Base-by-base conservation (phyloP, 2,113 vertebrate genomes). In the Uria aalge region DNA sequence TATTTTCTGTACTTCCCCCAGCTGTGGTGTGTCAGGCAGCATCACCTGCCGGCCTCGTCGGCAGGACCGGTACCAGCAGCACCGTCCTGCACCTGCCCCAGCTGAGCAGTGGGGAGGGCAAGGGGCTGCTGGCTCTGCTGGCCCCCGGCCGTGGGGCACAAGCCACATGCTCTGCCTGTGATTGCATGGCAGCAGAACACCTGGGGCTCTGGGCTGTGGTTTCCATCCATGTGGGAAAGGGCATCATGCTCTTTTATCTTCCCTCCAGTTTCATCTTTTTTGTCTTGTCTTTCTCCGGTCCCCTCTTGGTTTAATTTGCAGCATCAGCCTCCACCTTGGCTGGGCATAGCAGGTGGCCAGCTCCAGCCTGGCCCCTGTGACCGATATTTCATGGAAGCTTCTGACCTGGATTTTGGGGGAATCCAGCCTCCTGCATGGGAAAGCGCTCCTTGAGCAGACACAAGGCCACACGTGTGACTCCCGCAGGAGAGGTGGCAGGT, bases 81-180 rank as follows among this genome's bases (percentile, higher is more conserved):
- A 4, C 30, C 0, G 3, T 59, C 26, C 56, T 34, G 71, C 8
- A 5, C 16, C 30, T 68, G 30, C 48, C 38, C 17, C 50, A 56
- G 84, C 0, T 2, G 0, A 18, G 60, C 20, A 0, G 0, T 10
- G 36, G 57, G 50, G n/a, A 62, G 40, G 53, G 53, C 75, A 60
- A 48, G 0, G 10, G 36, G 34, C 59, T 63, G 53, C 45, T 3
- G 5, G 55, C 57, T 63, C 8, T 71, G 50, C 64, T 3, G 5
- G 68, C 18, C 36, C 47, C 40, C 0, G 0, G 77, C 41, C 1
- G 0, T 18, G 29, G 30, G 50, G 6, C 11, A 9, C 2, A 0
- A 62, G 47, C n/a, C 72, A 47, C 3, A 2, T 0, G 0, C 38
- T 71, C 60, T 69, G 45, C 59, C 40, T 0, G 0, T 26, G 77